Percentiles rank a stretch among this genome's conserved stretches.
phyloP scores from a whole-genome alignment of 1,140 invertebrate genomes.

The Ceratina australensis region DNA sequence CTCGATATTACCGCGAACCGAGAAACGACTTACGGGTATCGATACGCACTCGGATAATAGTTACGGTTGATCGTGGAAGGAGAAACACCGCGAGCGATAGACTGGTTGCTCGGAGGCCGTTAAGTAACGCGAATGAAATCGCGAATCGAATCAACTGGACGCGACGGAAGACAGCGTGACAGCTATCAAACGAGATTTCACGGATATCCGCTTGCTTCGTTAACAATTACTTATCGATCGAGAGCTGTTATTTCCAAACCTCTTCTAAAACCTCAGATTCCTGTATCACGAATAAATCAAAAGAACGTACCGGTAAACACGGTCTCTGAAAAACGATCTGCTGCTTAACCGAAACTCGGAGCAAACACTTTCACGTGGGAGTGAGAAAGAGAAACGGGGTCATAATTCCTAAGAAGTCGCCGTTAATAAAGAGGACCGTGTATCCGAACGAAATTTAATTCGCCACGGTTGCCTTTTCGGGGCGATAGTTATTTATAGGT shows the following conservation, averaged over 20 bases:
- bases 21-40: constrained; percentile 7
- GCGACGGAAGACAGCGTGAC: too few species aligned
- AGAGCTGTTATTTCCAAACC: too few species aligned
- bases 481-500: constrained; percentile 6
- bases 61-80: neutral
- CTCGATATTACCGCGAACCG: constrained; percentile 22
- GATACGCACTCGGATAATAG: constrained; percentile 18
- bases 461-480: neutral
- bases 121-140: neutral
- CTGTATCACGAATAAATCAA: neutral
- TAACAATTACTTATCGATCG: neutral
- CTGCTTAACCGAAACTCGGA: neutral
- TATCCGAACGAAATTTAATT: constrained; percentile 14
- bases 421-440: constrained; percentile 2
- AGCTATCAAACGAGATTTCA: neutral
- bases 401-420: constrained; percentile 1
- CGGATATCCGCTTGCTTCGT: neutral
- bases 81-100: neutral
- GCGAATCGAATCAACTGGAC: neutral
- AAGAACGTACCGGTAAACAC: constrained; percentile 1
- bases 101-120: neutral
- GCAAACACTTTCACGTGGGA: neutral
- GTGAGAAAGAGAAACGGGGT: too few species aligned
- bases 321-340: neutral
- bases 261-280: neutral